A percentile compares a stretch with the other conserved stretches of the same genome.
These are phyloP conservation scores for Rousettus madagascariensis DNA, from an alignment of 2,797 vertebrate species.

Conservation along the genomic window DNA sequence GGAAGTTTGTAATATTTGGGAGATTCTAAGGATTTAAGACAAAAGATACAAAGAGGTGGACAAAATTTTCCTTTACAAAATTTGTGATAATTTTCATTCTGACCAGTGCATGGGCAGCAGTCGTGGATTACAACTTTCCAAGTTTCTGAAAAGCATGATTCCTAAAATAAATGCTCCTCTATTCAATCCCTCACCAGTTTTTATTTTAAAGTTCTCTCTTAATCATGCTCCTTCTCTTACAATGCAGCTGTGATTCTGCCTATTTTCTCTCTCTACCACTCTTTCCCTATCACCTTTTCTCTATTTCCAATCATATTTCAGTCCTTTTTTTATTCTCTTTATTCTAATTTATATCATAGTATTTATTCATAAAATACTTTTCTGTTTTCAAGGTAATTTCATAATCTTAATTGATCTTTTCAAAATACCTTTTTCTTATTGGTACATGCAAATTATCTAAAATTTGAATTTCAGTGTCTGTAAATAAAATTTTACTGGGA, in stretches of 20 bases:
- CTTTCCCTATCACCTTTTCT: background rate
- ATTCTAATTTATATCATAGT: background rate
- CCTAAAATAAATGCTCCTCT: constrained; percentile 1
- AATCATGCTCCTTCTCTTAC: background rate
- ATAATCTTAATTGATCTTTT: background rate
- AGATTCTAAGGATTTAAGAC: background rate
- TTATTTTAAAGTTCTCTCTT: constrained; percentile 24
- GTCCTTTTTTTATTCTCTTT: background rate
- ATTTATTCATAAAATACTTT: constrained; percentile 7
- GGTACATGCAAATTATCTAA: background rate
- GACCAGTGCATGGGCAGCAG: background rate
- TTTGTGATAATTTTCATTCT: background rate
- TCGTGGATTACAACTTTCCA: background rate
- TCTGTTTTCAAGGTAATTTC: background rate
- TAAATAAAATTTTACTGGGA: background rate
- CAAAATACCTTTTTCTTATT: background rate
- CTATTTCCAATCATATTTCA: background rate
- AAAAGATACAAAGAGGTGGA: background rate
- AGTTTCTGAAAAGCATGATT: background rate
- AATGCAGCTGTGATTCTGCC: background rate
- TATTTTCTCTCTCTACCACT: background rate
- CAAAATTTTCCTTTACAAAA: constrained; percentile 17
- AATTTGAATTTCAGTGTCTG: constrained; percentile 3
- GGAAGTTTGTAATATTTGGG: background rate
- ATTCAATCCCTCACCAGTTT: background rate